Base-by-base conservation (phyloP, 2,888 invertebrate species). In the Diarsia rubi region DNA sequence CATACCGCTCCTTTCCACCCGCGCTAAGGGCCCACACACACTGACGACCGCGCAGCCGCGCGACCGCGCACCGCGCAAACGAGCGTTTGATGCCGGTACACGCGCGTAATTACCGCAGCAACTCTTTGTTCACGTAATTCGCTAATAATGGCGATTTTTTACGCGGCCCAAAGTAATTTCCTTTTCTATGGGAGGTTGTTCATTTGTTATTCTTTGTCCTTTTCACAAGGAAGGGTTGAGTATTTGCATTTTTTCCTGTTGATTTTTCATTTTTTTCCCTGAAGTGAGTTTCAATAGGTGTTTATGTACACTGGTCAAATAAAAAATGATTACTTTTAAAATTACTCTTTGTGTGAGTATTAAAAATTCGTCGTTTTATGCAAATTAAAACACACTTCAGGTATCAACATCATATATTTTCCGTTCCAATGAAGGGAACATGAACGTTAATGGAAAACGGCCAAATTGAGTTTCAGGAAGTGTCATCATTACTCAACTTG, bases 111-210 rank as follows among this genome's bases (percentile, higher is more conserved):
- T 86, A 81, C 81, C 68, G 67, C 71, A 27, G 59, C 49, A 60
- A 60, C 67, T 77, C 86, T 84, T 88, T 87, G 87, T 88, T 82
- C 69, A 49, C 77, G 72, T 87, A 87, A 88, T 88, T 87, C 77
- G 69, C 73, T 83, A 87, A 88, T 88, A 88, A 88, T 85, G 69
- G 66, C 68, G 71, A 86, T 81, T 86, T 82, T 86, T 86, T 83
- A 76, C 79, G 75, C 78, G 75, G 79, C 72, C 76, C 66, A 70
- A 79, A 75, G 80, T 82, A 86, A 87, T 86, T 83, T 86, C 79
- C 75, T 81, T 66, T 86, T 76, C 75, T 71, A 79, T 60, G 62
- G 70, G 45, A 57, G 69, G 67, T 63, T 81, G 81, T 83, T 78
- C 72, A 87, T 81, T 86, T 85, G 75, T 79, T 81, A 71, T 79